Base-by-base conservation (phyloP, 92 coral and sea anemone species). In the Parazoanthus atlanticus region DNA sequence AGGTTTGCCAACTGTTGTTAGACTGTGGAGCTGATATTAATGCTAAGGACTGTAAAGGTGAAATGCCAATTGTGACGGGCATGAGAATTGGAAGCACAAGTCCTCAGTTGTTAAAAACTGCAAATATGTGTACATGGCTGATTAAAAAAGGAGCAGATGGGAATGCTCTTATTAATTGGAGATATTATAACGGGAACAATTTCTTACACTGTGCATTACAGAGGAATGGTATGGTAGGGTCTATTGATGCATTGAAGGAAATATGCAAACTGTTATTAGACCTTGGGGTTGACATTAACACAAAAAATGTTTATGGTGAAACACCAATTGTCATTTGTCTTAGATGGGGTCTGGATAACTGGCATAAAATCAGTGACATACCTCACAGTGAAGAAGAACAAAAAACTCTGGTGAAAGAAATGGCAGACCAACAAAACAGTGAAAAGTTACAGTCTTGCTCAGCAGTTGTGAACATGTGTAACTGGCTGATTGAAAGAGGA, bases 271-370 rank as follows among this genome's bases (percentile, higher is more conserved):
- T 76, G 30, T 41, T 77, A 29, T 77, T 77, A 77, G 81, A 77
- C 54, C 1, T 21, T 77, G 81, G 81, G 25, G 81, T 54, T 7
- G 81, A 77, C 32, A 41, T 77, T 41, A 77, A 77, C 41, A 61
- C 81, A 1, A 10, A 77, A 40, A 43, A 77, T 46, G 5, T 8
- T 26, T 6, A 6, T 2, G 21, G 19, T 36, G 54, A 77, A 77
- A 77, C 58, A 77, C 61, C 81, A 2, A 23, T 77, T 77, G 81
- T 41, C 49, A 77, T 61, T 30, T 77, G 81, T 28, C 81, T 77
- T 77, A 77, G 61, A 77, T 21, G 33, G 28, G 81, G 58, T 41
- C 32, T 77, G 17, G 61, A 25, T 0, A 38, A 41, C 58, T 77
- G 46, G 81, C 58, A 21, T 13, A 36, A 46, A n/a, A 25, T 7